A percentile compares a stretch with the other conserved stretches of the same genome.
Evolutionary conservation across 2,113 vertebrate genomes (phyloP).

Genomic region (Semnornis frantzii): DNA sequence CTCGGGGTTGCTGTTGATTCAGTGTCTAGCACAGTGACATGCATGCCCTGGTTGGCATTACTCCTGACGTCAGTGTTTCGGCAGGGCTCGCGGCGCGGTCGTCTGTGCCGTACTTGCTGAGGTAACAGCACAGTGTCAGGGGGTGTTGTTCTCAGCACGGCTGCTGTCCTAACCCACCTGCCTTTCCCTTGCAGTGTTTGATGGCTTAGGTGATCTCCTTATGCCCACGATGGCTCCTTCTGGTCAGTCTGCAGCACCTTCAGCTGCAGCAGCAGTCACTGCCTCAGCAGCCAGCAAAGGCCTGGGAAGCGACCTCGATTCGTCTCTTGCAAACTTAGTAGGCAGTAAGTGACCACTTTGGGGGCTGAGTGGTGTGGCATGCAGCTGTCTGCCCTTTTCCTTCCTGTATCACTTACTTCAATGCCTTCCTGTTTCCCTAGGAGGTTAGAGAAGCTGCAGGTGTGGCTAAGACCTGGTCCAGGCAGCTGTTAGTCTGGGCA

Average conservation of each 20-base stretch:
- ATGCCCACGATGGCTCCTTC: conserved; percentile 94
- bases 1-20: conserved; percentile 5
- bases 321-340: conserved; percentile 93
- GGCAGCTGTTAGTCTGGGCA: background rate
- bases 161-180: background rate
- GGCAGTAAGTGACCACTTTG: conserved; percentile 86
- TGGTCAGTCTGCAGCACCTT: conserved; percentile 81
- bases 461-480: background rate
- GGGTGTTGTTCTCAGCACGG: background rate
- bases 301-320: conserved; percentile 92
- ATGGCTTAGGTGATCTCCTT: conserved; percentile 95
- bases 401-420: background rate
- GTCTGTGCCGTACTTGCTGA: conserved; percentile 16
- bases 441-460: background rate
- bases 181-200: conserved; percentile 86
- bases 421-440: background rate
- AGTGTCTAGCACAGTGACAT: conserved; percentile 3
- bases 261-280: conserved; percentile 65
- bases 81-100: background rate
- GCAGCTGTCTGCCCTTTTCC: background rate
- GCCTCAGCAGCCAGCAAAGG: conserved; percentile 82
- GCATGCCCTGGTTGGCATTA: conserved; percentile 66
- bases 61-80: conserved; percentile 36
- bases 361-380: background rate
- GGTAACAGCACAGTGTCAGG: background rate